Percentiles rank a stretch among this genome's conserved stretches.
Evolutionary conservation across 2,888 invertebrate species (phyloP).

Genomic region (Coenonympha arcania): DNA sequence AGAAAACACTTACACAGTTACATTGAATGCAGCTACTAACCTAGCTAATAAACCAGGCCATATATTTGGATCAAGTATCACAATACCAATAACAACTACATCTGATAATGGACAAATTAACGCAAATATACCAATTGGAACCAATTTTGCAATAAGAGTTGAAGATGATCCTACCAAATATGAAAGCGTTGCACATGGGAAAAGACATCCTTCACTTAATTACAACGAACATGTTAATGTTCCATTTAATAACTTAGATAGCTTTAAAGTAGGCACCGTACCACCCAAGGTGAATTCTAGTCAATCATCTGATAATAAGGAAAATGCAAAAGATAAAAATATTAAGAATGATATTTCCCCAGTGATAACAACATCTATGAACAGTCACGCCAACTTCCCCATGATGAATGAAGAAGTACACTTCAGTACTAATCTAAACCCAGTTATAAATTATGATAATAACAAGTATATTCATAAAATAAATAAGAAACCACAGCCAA

Average conservation of each 20-base stretch:
- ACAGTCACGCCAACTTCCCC: conserved; percentile 70
- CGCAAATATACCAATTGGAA: conserved; percentile 66
- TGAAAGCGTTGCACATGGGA: conserved; percentile 48
- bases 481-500: conserved; percentile 50
- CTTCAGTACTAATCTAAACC: conserved; percentile 1
- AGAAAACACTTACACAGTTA: conserved; percentile 53
- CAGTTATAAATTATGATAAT: conserved; percentile 33
- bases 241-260: conserved; percentile 26
- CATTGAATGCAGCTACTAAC: conserved; percentile 58
- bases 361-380: conserved; percentile 40
- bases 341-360: conserved; percentile 28
- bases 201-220: conserved; percentile 38
- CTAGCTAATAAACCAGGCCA: conserved; percentile 49
- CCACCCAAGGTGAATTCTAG: conserved; percentile 6
- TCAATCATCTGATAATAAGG: conserved; percentile 6
- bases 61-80: conserved; percentile 56
- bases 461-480: conserved; percentile 33
- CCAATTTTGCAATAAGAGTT: conserved; percentile 67
- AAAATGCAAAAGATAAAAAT: conserved; percentile 12
- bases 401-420: conserved; percentile 50
- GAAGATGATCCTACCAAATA: conserved; percentile 55
- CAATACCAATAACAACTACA: conserved; percentile 49
- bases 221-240: conserved; percentile 37
- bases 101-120: conserved; percentile 49
- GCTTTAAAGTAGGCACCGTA: conserved; percentile 10